Conservation (phyloP, 2,797 vertebrate species). For the Podarcis siculus region DNA sequence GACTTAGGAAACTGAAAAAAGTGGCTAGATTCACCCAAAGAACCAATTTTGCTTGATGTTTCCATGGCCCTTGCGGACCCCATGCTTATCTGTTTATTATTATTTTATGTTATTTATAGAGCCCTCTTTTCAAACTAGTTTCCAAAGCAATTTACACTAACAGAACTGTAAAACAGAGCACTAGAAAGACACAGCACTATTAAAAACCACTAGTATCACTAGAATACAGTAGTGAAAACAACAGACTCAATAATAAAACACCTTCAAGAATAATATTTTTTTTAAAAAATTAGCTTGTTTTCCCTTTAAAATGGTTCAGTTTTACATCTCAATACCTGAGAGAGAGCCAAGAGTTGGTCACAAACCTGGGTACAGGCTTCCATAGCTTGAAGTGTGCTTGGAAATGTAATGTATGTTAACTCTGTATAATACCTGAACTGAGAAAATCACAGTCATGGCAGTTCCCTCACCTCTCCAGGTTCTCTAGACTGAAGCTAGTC, state of each 20-base stretch:
- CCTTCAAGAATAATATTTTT: neutral
- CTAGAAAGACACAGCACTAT: neutral
- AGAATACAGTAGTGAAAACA: neutral
- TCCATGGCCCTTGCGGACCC: neutral
- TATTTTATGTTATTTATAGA: neutral
- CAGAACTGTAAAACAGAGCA: neutral
- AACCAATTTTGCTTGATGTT: neutral
- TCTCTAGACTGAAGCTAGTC: neutral
- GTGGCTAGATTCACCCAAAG: neutral
- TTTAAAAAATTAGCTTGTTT: neutral
- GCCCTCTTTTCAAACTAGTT: neutral
- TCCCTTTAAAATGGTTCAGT: neutral
- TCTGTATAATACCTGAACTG: neutral
- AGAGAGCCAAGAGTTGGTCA: too few relatives aligned
- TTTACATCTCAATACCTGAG: neutral
- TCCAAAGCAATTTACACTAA: neutral
- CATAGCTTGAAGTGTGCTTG: neutral
- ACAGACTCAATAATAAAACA: neutral
- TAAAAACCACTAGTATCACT: neutral
- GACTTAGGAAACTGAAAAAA: neutral
- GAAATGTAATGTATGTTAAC: neutral
- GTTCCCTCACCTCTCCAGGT: neutral
- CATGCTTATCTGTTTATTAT: neutral
- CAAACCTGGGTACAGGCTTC: neutral
- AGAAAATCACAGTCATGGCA: neutral